These are phyloP conservation scores for Pollachius pollachius DNA, from an alignment of 2,113 vertebrate genomes.

Conservation along the genomic window DNA sequence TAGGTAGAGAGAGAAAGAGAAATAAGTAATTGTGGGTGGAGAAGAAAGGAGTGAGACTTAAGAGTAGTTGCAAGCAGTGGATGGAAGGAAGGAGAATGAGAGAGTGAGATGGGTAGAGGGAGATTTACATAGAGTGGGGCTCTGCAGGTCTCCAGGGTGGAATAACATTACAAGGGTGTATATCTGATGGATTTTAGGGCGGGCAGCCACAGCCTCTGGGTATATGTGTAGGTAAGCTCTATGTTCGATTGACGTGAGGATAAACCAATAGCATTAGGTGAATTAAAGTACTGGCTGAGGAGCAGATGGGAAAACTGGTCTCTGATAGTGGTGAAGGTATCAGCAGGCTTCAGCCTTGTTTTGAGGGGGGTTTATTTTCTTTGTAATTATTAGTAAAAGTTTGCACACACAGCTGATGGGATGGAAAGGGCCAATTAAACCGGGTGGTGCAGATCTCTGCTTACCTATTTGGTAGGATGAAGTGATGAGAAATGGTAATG, in stretches of 20 bases:
- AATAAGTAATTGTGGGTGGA: slow-evolving; percentile 14
- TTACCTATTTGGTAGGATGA: too few relatives aligned
- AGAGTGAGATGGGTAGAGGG: slow-evolving; percentile 12
- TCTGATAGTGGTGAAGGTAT: too few relatives aligned
- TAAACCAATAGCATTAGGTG: slow-evolving; percentile 46
- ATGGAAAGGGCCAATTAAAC: too few relatives aligned
- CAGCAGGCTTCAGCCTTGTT: too few relatives aligned
- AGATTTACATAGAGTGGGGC: slow-evolving; percentile 40
- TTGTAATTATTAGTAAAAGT: too few relatives aligned
- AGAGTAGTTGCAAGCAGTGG: too few relatives aligned
- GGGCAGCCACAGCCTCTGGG: slow-evolving; percentile 31
- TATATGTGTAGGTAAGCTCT: slow-evolving; percentile 38
- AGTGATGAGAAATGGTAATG: too few relatives aligned
- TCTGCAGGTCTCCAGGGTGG: slow-evolving; percentile 25
- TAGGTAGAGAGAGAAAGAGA: slow-evolving; percentile 1
- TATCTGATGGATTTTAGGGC: slow-evolving; percentile 52
- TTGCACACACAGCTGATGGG: too few relatives aligned
- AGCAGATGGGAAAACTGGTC: slow-evolving; percentile 16
- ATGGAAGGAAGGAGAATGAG: slow-evolving; percentile 16
- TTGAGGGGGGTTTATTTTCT: too few relatives aligned
- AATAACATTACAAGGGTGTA: slow-evolving; percentile 28
- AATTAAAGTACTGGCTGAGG: slow-evolving; percentile 39
- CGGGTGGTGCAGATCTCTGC: too few relatives aligned
- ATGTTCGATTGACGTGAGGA: slow-evolving; percentile 44
- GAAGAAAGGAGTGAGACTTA: slow-evolving; percentile 16